Conservation (phyloP, 2,888 invertebrate species). For the Reticulitermes lucifugus region DNA sequence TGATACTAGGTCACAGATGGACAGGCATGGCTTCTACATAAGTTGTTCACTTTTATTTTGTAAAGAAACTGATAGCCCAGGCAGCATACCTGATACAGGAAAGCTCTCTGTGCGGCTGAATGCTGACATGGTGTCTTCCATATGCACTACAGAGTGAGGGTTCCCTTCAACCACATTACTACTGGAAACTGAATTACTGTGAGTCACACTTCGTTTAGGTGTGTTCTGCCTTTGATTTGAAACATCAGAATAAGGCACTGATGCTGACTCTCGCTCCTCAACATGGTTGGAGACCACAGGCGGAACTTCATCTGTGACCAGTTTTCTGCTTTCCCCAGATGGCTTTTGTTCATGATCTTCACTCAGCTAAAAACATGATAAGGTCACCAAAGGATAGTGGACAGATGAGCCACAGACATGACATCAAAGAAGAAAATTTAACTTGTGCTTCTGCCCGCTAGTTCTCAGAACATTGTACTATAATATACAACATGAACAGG, state of each 20-base stretch:
- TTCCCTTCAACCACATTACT: constrained; percentile 58
- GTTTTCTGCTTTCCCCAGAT: constrained; percentile 57
- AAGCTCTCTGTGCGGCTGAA: constrained; percentile 54
- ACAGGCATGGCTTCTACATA: no score
- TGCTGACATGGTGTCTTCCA: constrained; percentile 65
- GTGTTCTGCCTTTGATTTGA: constrained; percentile 47
- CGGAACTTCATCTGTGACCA: constrained; percentile 53
- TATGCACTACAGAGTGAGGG: constrained; percentile 78
- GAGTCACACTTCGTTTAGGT: constrained; percentile 42
- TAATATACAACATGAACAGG: no score
- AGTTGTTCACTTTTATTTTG: no score
- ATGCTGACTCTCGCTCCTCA: neutral
- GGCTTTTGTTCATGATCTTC: constrained; percentile 69
- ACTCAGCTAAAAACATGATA: constrained; percentile 63
- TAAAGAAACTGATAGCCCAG: neutral
- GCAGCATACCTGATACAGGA: constrained; percentile 43
- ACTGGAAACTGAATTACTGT: constrained; percentile 56
- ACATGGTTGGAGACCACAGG: neutral
- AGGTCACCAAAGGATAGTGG: neutral
- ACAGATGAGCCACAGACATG: no score
- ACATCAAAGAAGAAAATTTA: no score
- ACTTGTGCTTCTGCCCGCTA: no score
- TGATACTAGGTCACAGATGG: no score
- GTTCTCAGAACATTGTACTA: no score
- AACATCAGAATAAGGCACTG: constrained; percentile 11